Percentiles rank a stretch among this genome's conserved stretches.
Evolutionary conservation across 2,888 invertebrate species (phyloP).

Genomic region (Drosophila siamana): DNA sequence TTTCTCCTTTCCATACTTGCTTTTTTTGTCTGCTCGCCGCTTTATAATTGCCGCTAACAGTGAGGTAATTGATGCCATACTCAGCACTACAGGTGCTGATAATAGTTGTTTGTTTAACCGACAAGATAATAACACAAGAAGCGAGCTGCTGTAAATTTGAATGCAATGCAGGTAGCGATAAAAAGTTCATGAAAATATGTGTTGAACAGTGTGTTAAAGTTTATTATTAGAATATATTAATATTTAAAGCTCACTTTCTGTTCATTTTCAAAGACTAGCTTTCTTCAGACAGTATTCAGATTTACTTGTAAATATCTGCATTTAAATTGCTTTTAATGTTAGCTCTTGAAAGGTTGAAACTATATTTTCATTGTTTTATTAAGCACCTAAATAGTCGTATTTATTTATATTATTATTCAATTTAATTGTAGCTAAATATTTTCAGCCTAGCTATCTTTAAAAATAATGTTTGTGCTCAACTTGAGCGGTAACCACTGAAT

Average conservation of each 20-base stretch:
- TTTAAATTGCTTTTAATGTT: too few species aligned
- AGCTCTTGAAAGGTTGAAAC: too few species aligned
- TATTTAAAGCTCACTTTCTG: too few species aligned
- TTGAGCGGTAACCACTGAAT: slow-evolving; percentile 7
- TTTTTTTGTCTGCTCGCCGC: slow-evolving; percentile 26
- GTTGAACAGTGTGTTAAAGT: not conserved
- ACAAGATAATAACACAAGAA: not conserved
- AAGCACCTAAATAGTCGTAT: too few species aligned
- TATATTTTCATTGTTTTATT: too few species aligned
- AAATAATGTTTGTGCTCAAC: too few species aligned
- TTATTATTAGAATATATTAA: not conserved
- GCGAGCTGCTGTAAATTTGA: slow-evolving; percentile 10
- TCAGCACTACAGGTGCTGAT: slow-evolving; percentile 45
- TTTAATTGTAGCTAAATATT: too few species aligned
- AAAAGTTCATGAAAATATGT: slow-evolving; percentile 6
- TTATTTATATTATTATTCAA: too few species aligned
- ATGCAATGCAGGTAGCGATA: slow-evolving; percentile 19
- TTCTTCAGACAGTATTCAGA: too few species aligned
- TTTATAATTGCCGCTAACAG: slow-evolving; percentile 51
- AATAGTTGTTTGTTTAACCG: slow-evolving; percentile 17
- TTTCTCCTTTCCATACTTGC: not conserved
- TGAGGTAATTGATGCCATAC: slow-evolving; percentile 55
- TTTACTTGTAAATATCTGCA: too few species aligned
- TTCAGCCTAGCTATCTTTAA: too few species aligned
- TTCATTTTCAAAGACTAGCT: too few species aligned